Evolutionary conservation across 2,888 invertebrate genomes (phyloP), one percentile per base, ranked within the genome.

Genomic region (Willowsia nigromaculata): DNA sequence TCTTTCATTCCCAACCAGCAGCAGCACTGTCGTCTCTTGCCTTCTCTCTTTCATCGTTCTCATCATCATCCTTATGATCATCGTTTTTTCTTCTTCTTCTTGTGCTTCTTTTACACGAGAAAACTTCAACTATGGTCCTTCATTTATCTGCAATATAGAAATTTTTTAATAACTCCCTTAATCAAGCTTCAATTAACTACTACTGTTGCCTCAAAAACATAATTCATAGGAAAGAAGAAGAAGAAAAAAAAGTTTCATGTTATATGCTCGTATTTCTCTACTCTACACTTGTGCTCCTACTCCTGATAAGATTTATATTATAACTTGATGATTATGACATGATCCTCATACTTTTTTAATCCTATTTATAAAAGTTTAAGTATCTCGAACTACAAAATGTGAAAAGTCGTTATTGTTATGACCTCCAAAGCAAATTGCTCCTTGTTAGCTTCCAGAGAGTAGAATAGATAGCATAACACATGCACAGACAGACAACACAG

Each of bases 121-220:
- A 43, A 43, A 43, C n/a, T 74, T 47, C 74, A 74, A 43, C 25
- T 43, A 13, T 86, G 80, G 47, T 86, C 81, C 86, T 88, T 82
- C 83, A 76, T 76, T 84, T 53, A 89, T 89, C 88, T 89, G 84
- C 84, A 89, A 89, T 65, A 89, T 84, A 84, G 74, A 86, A 27
- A 43, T 11, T 15, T 33, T 47, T 74, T 43, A 74, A 47, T 47
- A 74, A 47, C 78, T 56, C 53, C 33, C 22, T 56, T 53, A 78
- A 78, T 78, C 56, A 33, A 56, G 1, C 53, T 33, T 78, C 13
- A 74, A 74, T 53, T 78, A n/a, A 50, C 47, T 65, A 37, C 22
- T 71, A 43, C 40, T 40, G 22, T 30, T 30, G 30, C 30, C 4
- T 53, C 4, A 15, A n/a, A 53, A 4, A 53, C 13, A 53, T 18